Base-by-base conservation (phyloP, 1,140 invertebrate species). In the Goniozus legneri region DNA sequence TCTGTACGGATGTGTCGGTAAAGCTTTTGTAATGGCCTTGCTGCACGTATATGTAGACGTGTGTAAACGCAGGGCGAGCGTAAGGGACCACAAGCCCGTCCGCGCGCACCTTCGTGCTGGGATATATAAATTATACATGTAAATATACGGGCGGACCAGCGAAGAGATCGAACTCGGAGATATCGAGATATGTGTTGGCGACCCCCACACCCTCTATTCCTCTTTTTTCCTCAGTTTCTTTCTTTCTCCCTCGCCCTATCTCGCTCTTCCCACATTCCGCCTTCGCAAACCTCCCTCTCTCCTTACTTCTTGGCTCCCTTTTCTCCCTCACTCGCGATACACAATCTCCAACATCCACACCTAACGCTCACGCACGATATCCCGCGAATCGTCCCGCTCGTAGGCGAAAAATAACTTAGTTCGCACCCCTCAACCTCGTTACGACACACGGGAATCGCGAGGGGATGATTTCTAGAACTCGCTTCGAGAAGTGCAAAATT, bases 101-200 rank as follows among this genome's bases (percentile, higher is more conserved):
- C 38, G 37, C 36, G 14, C 35, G 12, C 31, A 39, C 49, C 46
- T 38, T 46, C 51, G 39, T 22, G 34, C 50, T 56, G 60, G 60
- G 67, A 63, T 70, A 71, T 69, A 70, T 71, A 71, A 71, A 71
- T 71, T 71, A 71, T 70, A 70, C 67, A 71, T 71, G 65, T 70
- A 71, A 71, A 70, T 71, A 70, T 69, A 71, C 66, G 62, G 58
- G 51, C 65, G 54, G 54, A 56, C 54, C 15, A 33, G 49, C 45
- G 56, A 32, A 51, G 46, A 62, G 69, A 70, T 71, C 64, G 58
- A 71, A 70, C 50, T 48, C 54, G 44, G 34, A 63, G 65, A 71
- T 71, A 69, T 69, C 63, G 59, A 66, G 55, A 67, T 61, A 65
- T 62, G 64, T 67, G 61, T 60, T 62, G 63, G 67, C 63, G 58